These are phyloP conservation scores for Falco novaeseelandiae DNA, from an alignment of 2,797 vertebrate genomes.

Conservation along the genomic window DNA sequence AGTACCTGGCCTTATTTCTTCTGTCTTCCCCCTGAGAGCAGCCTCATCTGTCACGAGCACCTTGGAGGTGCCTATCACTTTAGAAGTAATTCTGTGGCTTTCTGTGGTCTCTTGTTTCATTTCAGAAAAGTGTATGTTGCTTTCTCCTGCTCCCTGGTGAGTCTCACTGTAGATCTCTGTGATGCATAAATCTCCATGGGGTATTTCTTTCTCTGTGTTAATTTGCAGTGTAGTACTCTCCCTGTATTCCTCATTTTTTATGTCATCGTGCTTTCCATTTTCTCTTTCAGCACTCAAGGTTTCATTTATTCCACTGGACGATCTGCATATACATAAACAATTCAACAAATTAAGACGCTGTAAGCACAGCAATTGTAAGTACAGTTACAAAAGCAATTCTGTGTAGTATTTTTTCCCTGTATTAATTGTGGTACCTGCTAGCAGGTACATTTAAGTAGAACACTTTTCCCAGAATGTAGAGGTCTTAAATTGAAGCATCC, in stretches of 20 bases:
- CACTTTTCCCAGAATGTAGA: background rate
- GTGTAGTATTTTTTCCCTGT: background rate
- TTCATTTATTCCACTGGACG: slow-evolving; percentile 70
- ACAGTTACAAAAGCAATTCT: background rate
- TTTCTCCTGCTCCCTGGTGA: slow-evolving; percentile 67
- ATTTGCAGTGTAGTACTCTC: slow-evolving; percentile 86
- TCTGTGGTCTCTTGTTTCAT: slow-evolving; percentile 33
- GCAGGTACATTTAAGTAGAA: background rate
- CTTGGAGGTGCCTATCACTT: slow-evolving; percentile 51
- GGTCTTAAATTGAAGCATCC: background rate
- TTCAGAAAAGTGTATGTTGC: slow-evolving; percentile 51
- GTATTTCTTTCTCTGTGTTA: slow-evolving; percentile 61
- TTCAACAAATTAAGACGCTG: slow-evolving; percentile 27
- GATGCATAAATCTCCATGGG: slow-evolving; percentile 73
- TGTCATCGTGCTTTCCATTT: slow-evolving; percentile 59
- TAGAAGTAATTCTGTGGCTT: slow-evolving; percentile 68
- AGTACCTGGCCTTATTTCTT: slow-evolving; percentile 70
- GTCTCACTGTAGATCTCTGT: slow-evolving; percentile 73
- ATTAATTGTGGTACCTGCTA: background rate
- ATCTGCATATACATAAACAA: slow-evolving; percentile 69
- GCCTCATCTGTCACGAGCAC: slow-evolving; percentile 25
- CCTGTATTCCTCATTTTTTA: slow-evolving; percentile 57
- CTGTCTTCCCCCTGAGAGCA: slow-evolving; percentile 37
- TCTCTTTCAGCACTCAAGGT: slow-evolving; percentile 71
- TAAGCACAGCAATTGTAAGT: background rate